Base-by-base conservation (phyloP, 2,888 invertebrate genomes). In the Philaethria dido region DNA sequence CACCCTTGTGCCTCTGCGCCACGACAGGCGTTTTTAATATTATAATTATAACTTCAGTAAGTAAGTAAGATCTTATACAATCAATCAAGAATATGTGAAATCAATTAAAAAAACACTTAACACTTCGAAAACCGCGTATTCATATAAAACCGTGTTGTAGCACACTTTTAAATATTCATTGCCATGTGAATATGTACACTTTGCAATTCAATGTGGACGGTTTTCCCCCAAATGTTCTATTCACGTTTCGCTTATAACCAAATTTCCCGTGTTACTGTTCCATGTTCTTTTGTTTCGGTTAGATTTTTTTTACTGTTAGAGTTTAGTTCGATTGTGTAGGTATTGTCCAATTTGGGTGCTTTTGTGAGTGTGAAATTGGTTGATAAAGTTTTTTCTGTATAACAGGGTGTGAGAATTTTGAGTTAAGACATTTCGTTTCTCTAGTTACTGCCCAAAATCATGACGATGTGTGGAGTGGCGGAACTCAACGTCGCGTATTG, bases 111-210 rank as follows among this genome's bases (percentile, higher is more conserved):
- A 16, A 52, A 29, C 11, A 9, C 29, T 29, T 3, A 52, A 29
- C 29, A 16, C 29, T 29, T 16, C 13, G n/a, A 29, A n/a, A 29
- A 39, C 20, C 20, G 8, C 39, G n/a, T n/a, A n/a, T 39, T 55
- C 39, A 55, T 39, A 20, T 55, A 20, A 9, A 55, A 39, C 20
- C 20, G 55, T 22, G 36, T 39, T 22, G 20, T 13, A 39, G 9
- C 36, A 33, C 36, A 20, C 39, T 39, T 57, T 55, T 55, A 33
- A 63, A 63, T 63, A 63, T 54, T 63, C 63, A 54, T 63, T 45
- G 52, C 11, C 11, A 57, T 47, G 47, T 57, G 54, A 57, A 48
- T 39, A n/a, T n/a, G n/a, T n/a, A 47, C 25, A 48, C 47, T 64
- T 57, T 64, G 57, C 57, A 64, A 57, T 64, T 55, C 55, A 64